These are phyloP conservation scores for Plodia interpunctella DNA, from an alignment of 1,140 invertebrate species.

Conservation along the genomic window DNA sequence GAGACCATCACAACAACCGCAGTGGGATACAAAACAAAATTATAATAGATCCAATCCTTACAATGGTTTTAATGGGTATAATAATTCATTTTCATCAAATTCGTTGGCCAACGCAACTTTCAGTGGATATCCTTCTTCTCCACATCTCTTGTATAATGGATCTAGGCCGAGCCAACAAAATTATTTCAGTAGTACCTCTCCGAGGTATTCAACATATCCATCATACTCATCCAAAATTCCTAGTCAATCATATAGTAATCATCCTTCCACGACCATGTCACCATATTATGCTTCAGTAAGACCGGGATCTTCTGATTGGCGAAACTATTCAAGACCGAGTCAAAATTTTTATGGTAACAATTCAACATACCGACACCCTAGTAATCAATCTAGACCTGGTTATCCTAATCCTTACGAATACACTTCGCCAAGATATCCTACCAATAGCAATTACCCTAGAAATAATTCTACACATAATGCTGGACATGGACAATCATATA, in stretches of 20 bases:
- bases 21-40: not conserved
- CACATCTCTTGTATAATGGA: not conserved
- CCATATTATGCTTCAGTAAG: not conserved
- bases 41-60: not conserved
- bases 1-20: not conserved
- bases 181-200: not conserved
- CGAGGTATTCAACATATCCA: not conserved
- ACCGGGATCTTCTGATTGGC: not conserved
- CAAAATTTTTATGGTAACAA: not conserved
- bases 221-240: not conserved
- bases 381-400: not conserved
- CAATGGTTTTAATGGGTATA: not conserved
- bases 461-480: not conserved
- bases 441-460: not conserved
- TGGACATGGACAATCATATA: not conserved
- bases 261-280: not conserved
- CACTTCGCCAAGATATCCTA: not conserved
- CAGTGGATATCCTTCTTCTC: slow-evolving; percentile 3
- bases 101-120: not conserved
- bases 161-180: not conserved
- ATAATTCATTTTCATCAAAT: slow-evolving; percentile 1
- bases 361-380: not conserved
- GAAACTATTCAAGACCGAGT: not conserved
- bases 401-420: not conserved
- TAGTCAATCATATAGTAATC: not conserved